A percentile compares a stretch with the other conserved stretches of the same genome.
These are phyloP conservation scores for Carduelis carduelis DNA, from an alignment of 2,797 vertebrate species.

Conservation along the genomic window DNA sequence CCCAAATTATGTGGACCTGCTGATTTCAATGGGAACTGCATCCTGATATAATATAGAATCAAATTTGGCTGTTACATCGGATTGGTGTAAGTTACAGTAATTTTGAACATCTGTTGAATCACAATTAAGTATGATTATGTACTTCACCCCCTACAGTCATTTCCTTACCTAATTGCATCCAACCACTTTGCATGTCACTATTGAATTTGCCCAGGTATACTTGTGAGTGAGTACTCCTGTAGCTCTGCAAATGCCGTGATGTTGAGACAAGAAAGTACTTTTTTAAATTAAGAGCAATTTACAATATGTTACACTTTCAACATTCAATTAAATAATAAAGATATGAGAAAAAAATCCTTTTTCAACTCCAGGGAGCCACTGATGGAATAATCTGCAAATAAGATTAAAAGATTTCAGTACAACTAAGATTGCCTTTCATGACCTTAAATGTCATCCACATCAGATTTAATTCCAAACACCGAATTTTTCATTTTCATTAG, in stretches of 20 bases:
- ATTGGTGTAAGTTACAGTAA: conserved; percentile 40
- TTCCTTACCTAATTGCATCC: conserved; percentile 47
- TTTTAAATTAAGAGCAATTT: conserved; percentile 58
- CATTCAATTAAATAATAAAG: conserved; percentile 71
- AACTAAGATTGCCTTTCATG: conserved; percentile 66
- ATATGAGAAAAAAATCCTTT: conserved; percentile 69
- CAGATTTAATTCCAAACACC: conserved; percentile 54
- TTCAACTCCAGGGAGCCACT: conserved; percentile 54
- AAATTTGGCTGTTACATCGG: not conserved
- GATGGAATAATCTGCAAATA: conserved; percentile 72
- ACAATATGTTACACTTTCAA: conserved; percentile 47
- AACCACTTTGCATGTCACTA: not conserved
- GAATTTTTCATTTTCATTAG: conserved; percentile 46
- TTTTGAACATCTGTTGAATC: conserved; percentile 56
- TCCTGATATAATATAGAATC: not conserved
- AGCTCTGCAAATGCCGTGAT: not conserved
- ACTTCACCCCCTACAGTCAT: conserved; percentile 9
- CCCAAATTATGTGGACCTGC: not conserved
- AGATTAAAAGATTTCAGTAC: conserved; percentile 72
- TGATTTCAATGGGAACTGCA: not conserved
- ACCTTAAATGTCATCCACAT: conserved; percentile 65
- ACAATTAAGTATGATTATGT: conserved; percentile 50
- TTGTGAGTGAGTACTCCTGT: conserved; percentile 36
- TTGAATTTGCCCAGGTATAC: conserved; percentile 38
- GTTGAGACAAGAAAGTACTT: conserved; percentile 21